Base-by-base conservation (phyloP, 2,888 invertebrate species). In the Rhyacophila evoluta region DNA sequence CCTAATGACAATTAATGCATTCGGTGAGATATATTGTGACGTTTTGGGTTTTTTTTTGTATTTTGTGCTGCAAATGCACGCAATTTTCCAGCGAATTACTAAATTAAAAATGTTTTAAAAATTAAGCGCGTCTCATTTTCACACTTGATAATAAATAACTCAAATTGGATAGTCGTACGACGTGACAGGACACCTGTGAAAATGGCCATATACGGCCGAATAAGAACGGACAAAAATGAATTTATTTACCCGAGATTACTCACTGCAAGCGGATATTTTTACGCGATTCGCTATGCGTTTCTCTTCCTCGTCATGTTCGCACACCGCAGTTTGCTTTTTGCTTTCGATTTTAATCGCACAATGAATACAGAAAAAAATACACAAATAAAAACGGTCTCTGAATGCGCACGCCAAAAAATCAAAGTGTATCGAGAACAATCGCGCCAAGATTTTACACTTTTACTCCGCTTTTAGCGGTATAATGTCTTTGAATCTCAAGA, bases 261-360 rank as follows among this genome's bases (percentile, higher is more conserved):
- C 29, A 33, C 19, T 19, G 55, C 55, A 1, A 55, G 19, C 55
- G 55, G 55, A 55, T 55, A 55, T 55, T 55, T 55, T 55, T 55
- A 39, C 55, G 25, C 75, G 75, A 81, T 81, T 74, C 75, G 78
- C 36, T 36, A 68, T 81, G 81, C 78, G 80, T 80, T 80, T 80
- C 81, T 74, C 81, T 81, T 81, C 78, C 78, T 79, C 55, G 25
- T 25, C 55, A 55, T 55, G 55, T 55, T 55, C 55, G 55, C 55
- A 55, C 55, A 55, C 55, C 55, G 55, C 55, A 55, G 55, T 55
- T 19, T 19, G 55, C 55, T 55, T 55, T 55, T 55, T 55, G 55
- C 55, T 55, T 55, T 55, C 55, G 55, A 55, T 55, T 55, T 55
- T 55, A 55, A 2, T 55, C 55, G 55, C 55, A 55, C 55, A 55